Conservation (phyloP, 2,113 vertebrate species). For the Pontoporia blainvillei region DNA sequence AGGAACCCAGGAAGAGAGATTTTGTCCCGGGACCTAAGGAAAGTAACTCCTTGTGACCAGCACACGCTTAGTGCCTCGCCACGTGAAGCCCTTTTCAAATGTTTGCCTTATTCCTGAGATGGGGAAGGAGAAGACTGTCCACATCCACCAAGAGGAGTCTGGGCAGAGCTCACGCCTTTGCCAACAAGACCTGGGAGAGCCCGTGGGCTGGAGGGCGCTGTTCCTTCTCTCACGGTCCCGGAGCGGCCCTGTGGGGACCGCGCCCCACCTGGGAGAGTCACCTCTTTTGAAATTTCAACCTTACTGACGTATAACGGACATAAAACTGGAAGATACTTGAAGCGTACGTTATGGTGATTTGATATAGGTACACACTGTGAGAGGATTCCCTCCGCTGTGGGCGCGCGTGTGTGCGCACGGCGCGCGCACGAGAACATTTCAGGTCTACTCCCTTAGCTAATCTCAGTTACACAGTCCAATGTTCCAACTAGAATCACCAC, state of each 20-base stretch:
- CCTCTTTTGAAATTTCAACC: neutral
- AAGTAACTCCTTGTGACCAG: neutral
- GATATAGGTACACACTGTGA: neutral
- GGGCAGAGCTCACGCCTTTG: neutral
- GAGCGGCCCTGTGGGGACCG: neutral
- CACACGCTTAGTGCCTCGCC: fast-evolving
- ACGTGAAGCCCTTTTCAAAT: neutral
- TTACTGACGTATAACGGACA: neutral
- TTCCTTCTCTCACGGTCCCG: neutral
- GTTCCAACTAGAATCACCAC: neutral
- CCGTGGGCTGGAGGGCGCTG: neutral
- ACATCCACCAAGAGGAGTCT: too few species aligned
- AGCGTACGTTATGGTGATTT: neutral
- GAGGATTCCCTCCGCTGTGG: neutral
- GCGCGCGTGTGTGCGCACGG: neutral
- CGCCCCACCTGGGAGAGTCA: too few species aligned
- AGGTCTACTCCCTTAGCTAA: neutral
- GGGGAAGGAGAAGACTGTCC: neutral
- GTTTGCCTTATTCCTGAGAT: too few species aligned
- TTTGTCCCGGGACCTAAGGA: neutral
- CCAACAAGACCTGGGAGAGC: neutral
- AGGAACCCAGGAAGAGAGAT: neutral
- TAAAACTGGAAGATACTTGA: neutral
- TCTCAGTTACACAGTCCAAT: neutral
- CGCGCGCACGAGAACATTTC: neutral